Evolutionary conservation across 2,888 invertebrate genomes (phyloP), one percentile per base, ranked within the genome.

Genomic region (Scelioninae gen. 1): DNA sequence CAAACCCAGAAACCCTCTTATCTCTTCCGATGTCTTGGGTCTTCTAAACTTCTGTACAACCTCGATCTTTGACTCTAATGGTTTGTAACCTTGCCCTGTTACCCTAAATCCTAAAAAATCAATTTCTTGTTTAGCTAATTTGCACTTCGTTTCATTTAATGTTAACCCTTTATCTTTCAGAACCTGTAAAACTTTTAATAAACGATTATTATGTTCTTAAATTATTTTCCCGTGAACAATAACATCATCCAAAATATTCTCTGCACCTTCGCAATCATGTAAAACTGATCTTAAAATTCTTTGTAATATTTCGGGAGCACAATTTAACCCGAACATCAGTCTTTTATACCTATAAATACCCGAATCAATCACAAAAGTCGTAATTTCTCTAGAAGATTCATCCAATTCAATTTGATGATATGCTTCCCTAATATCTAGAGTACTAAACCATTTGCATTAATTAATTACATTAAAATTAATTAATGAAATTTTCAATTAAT

Each of bases 41-140:
- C 31, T 38, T n/a, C 65, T 47, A 29, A 78, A 83, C 40, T 74
- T 74, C 29, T 43, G 9, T 1, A 82, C 66, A 11, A 62, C 43
- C 9, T 74, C 65, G 11, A 82, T 32, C 29, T 82, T 74, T 15
- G 65, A 77, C 32, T 40, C 38, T 11, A 34, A n/a, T 8, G 62
- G 77, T 16, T 38, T 84, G 80, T 10, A 88, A 65, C 40, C 65
- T 43, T 47, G 2, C 7, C 65, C 51, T 1, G 29, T 38, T 23
- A 51, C 15, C 5, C 11, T 11, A 63, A 86, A 86, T n/a, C 90
- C 88, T 9, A 92, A 13, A n/a, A 53, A 53, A 6, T 53, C 13
- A 32, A 32, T 53, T 32, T 53, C 31, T 8, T 53, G 38, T 5
- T 38, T 38, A 38, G 9, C 38, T 9, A 38, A 1, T 9, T 9